Evolutionary conservation across 37 sponge, comb jelly and placozoan genomes (phyloP).

Genomic region (Bolinopsis microptera): DNA sequence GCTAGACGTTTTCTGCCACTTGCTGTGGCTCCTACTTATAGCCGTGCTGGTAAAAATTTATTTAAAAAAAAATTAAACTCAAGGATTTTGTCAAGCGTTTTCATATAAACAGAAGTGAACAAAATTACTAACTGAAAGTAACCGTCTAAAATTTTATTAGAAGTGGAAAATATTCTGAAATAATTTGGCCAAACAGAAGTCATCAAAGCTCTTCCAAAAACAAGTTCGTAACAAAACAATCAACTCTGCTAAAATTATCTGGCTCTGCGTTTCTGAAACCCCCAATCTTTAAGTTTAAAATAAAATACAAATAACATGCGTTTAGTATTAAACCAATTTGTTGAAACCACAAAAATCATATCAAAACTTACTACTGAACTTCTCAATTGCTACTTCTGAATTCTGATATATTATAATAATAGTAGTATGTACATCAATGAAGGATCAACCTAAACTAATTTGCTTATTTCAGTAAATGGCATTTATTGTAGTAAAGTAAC

Average conservation of each 20-base stretch:
- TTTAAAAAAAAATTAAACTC: too few species aligned
- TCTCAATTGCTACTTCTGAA: too few species aligned
- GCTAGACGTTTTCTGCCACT: too few species aligned
- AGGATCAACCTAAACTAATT: too few species aligned
- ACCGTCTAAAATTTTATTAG: neutral
- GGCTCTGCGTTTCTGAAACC: neutral
- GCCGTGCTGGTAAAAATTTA: too few species aligned
- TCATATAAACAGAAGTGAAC: neutral
- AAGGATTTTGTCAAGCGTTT: too few species aligned
- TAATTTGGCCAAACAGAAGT: neutral
- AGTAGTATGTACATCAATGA: too few species aligned
- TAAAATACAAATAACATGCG: neutral
- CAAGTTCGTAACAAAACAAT: neutral
- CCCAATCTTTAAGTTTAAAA: neutral
- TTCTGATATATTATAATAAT: too few species aligned
- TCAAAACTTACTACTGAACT: neutral
- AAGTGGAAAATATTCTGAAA: neutral
- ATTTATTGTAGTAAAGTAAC: too few species aligned
- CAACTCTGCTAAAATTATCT: neutral
- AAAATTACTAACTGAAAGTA: neutral
- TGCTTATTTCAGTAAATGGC: too few species aligned
- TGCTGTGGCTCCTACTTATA: too few species aligned
- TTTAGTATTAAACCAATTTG: too few species aligned
- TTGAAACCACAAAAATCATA: neutral
- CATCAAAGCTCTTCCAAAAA: neutral